phyloP scores from a whole-genome alignment of 2,113 vertebrate genomes.

The Scolopax mira region DNA sequence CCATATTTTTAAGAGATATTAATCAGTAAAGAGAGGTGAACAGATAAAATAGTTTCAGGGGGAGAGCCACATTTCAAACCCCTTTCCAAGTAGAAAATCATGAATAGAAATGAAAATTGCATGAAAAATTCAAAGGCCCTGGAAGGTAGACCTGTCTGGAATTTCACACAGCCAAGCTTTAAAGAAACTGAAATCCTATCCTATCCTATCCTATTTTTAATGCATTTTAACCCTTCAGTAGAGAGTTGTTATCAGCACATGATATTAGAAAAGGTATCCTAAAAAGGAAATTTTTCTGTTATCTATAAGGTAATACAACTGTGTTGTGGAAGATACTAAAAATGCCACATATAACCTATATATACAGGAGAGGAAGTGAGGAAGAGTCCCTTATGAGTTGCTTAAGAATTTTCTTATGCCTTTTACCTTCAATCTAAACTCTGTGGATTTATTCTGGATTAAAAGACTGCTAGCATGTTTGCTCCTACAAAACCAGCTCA shows the following conservation, averaged over 20 bases:
- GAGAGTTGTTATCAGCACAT: not conserved
- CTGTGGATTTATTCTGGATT: not conserved
- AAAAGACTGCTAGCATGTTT: not conserved
- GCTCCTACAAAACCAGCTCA: not conserved
- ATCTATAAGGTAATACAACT: not conserved
- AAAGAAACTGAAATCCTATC: not conserved
- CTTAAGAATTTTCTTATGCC: not conserved
- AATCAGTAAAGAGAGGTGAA: constrained; percentile 10
- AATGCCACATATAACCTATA: not conserved
- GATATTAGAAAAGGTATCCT: not conserved
- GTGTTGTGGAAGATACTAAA: not conserved
- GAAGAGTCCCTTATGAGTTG: not conserved
- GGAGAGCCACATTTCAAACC: not conserved
- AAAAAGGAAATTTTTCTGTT: not conserved
- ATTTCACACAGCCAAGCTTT: not conserved
- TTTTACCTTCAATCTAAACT: not conserved
- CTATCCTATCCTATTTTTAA: not conserved
- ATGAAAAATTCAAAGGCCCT: constrained; percentile 22
- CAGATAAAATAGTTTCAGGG: not conserved
- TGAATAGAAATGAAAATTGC: constrained; percentile 23
- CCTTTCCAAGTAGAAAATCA: not conserved
- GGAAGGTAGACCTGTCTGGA: not conserved
- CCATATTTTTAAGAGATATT: not conserved
- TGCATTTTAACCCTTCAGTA: not conserved
- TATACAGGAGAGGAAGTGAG: not conserved